A percentile compares a stretch with the other conserved stretches of the same genome.
Evolutionary conservation across 2,113 vertebrate species (phyloP).

Genomic region (Rhizomys pruinosus): DNA sequence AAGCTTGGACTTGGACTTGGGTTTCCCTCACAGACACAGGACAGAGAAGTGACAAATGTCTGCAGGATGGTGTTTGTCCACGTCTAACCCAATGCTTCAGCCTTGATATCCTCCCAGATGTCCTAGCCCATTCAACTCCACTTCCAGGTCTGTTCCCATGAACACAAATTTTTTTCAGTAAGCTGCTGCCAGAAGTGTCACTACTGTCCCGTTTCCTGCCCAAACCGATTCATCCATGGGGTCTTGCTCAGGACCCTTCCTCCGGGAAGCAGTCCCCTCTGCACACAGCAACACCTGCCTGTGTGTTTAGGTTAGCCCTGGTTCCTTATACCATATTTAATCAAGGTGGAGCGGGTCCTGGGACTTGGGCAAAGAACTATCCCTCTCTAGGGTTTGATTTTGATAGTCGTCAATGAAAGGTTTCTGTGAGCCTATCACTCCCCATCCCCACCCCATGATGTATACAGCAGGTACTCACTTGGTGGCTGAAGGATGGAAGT

Average conservation of each 20-base stretch:
- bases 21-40: neutral
- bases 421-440: neutral
- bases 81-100: neutral
- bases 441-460: neutral
- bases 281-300: neutral
- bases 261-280: neutral
- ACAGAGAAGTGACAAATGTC: neutral
- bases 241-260: neutral
- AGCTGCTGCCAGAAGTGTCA: neutral
- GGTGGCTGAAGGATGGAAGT: neutral
- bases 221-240: neutral
- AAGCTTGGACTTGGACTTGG: neutral
- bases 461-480: neutral
- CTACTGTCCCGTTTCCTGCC: neutral
- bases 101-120: neutral
- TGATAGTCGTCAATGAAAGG: neutral
- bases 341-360: neutral
- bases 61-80: rapidly evolving
- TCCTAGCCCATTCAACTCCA: rapidly evolving
- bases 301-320: neutral
- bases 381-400: neutral
- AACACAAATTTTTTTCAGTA: neutral
- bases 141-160: neutral
- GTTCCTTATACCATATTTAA: neutral
- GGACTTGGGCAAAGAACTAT: neutral